Conservation (phyloP, 2,888 invertebrate genomes). For the Noctua pronuba region DNA sequence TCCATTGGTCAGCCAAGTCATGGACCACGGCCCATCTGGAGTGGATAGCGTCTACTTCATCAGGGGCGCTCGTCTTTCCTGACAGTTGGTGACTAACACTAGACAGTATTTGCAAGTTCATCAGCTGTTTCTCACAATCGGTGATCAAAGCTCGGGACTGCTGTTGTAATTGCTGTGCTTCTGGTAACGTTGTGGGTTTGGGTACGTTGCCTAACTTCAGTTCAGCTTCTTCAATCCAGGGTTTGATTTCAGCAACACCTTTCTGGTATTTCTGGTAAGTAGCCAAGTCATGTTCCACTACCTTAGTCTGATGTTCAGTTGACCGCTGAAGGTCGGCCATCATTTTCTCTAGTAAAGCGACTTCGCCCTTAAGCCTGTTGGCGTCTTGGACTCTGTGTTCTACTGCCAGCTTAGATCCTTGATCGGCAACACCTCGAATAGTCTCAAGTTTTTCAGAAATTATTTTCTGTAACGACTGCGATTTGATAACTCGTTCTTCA, state of each 20-base stretch:
- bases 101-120: slow-evolving; percentile 93
- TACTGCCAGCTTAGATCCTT: slow-evolving; percentile 93
- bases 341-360: slow-evolving; percentile 93
- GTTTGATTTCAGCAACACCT: slow-evolving; percentile 94
- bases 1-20: slow-evolving; percentile 94
- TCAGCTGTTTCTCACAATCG: slow-evolving; percentile 94
- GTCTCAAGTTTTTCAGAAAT: slow-evolving; percentile 94
- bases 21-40: slow-evolving; percentile 96
- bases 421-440: slow-evolving; percentile 93
- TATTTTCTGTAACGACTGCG: slow-evolving; percentile 93
- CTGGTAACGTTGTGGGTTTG: slow-evolving; percentile 94
- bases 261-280: slow-evolving; percentile 96
- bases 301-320: slow-evolving; percentile 94
- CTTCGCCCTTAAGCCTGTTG: slow-evolving; percentile 93
- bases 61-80: slow-evolving; percentile 94
- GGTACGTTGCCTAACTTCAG: slow-evolving; percentile 93
- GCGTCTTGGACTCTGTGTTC: slow-evolving; percentile 93
- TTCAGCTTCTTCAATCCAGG: slow-evolving; percentile 97
- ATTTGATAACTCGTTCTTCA: slow-evolving; percentile 94
- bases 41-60: slow-evolving; percentile 95
- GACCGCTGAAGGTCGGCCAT: slow-evolving; percentile 94
- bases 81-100: slow-evolving; percentile 94
- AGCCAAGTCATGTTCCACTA: slow-evolving; percentile 94
- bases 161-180: slow-evolving; percentile 94
- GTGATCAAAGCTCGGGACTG: slow-evolving; percentile 93